Base-by-base conservation (phyloP, 2,888 invertebrate genomes). In the Perdita meconis region DNA sequence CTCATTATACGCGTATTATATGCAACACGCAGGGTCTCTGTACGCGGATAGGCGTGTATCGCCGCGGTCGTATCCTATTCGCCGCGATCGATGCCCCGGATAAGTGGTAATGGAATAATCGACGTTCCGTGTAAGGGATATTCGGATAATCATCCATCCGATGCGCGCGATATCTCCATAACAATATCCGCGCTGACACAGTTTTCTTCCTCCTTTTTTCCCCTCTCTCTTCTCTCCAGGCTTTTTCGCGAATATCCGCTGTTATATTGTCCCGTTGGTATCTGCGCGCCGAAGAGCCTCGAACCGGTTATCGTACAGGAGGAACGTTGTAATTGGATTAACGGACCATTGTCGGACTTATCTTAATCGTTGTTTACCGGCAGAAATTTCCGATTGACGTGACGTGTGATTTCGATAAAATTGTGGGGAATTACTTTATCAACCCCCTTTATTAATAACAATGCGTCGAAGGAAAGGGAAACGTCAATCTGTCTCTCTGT, bases 81-180 rank as follows among this genome's bases (percentile, higher is more conserved):
- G 44, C 30, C 10, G 47, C 76, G 83, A 81, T 84, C 83, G 77
- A 84, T 84, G 73, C 55, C 34, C 61, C 73, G 85, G 83, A 84
- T 85, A 84, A 85, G 72, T 77, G 72, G 64, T 85, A 84, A 84
- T 85, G 83, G 79, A 85, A 80, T 85, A 85, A 85, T 85, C 85
- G 85, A 85, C 75, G 71, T 85, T 85, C 78, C 85, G 74, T 81
- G 81, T 85, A 81, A 73, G 66, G 79, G 77, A 83, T 85, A 85
- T 80, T 78, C 75, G 79, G 67, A 66, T 83, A 83, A 85, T 80
- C 83, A 57, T 75, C 64, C 67, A 76, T 66, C 66, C 75, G 68
- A 81, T 68, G 61, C 72, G 61, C 72, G 56, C 72, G 59, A 61
- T 74, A 85, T 78, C 81, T 61, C 64, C 73, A 55, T 76, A 80